Conservation (phyloP, 37 sponge, comb jelly and placozoan species). For the Spongilla lacustris region DNA sequence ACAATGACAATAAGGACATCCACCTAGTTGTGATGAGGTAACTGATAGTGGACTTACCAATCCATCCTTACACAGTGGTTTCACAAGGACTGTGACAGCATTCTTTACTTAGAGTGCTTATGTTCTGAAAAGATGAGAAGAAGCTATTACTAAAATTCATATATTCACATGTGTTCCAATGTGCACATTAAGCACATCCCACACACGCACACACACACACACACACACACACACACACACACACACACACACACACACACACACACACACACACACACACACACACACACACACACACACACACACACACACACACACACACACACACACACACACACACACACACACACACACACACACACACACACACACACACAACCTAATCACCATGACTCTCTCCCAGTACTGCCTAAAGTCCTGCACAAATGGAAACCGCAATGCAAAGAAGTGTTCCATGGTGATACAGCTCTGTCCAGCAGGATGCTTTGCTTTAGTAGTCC, state of each 20-base stretch:
- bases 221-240: too few relatives aligned
- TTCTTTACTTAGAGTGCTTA: neutral
- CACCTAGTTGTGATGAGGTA: too few relatives aligned
- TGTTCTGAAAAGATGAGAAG: neutral
- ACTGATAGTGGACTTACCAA: neutral
- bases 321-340: too few relatives aligned
- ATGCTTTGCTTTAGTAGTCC: conserved; percentile 15
- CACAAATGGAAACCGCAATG: conserved; percentile 29
- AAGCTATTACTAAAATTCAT: neutral
- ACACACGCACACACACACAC: neutral
- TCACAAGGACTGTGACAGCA: neutral
- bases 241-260: too few relatives aligned
- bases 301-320: too few relatives aligned
- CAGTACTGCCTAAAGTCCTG: conserved; percentile 31
- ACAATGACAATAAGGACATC: too few relatives aligned
- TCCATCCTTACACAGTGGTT: neutral
- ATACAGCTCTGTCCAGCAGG: neutral
- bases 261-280: too few relatives aligned
- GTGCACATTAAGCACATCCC: neutral
- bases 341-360: too few relatives aligned
- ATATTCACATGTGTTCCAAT: too few relatives aligned
- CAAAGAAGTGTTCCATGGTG: conserved; percentile 42
- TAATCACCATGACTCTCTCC: conserved; percentile 10
- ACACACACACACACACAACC: neutral
- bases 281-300: neutral